phyloP scores from a whole-genome alignment of 2,797 vertebrate species.

The Darevskia nairensis region DNA sequence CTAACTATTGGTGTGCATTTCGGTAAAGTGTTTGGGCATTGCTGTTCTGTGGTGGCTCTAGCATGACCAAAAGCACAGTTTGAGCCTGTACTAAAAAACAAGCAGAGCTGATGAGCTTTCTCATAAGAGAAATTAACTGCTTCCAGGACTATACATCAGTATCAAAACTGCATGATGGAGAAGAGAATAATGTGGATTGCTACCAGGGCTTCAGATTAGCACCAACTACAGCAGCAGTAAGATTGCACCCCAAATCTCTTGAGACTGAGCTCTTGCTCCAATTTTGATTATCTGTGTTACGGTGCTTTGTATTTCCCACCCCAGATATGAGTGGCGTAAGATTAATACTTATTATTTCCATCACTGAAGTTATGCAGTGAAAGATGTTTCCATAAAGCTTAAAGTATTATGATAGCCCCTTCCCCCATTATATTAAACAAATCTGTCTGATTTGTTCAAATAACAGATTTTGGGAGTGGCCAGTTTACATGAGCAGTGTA shows the following conservation, averaged over 20 bases:
- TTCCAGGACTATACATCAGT: background rate
- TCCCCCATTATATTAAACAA: background rate
- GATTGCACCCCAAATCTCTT: background rate
- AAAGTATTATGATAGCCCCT: background rate
- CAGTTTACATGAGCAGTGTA: background rate
- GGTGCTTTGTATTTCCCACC: background rate
- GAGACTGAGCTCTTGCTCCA: background rate
- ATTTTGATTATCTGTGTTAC: background rate
- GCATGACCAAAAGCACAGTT: background rate
- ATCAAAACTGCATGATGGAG: background rate
- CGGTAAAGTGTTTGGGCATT: background rate
- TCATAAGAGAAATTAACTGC: background rate
- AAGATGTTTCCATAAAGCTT: background rate
- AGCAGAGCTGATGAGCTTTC: background rate
- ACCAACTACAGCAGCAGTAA: background rate
- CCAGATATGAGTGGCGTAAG: background rate
- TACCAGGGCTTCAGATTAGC: background rate
- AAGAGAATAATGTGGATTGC: background rate
- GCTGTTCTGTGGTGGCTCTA: background rate
- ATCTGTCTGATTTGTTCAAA: background rate
- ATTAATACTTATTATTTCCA: background rate
- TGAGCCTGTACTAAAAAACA: background rate
- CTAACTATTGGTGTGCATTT: background rate
- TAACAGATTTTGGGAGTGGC: background rate
- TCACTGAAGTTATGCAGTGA: background rate